These are phyloP conservation scores for Euwallacea similis DNA, from an alignment of 1,140 invertebrate species.

Conservation along the genomic window DNA sequence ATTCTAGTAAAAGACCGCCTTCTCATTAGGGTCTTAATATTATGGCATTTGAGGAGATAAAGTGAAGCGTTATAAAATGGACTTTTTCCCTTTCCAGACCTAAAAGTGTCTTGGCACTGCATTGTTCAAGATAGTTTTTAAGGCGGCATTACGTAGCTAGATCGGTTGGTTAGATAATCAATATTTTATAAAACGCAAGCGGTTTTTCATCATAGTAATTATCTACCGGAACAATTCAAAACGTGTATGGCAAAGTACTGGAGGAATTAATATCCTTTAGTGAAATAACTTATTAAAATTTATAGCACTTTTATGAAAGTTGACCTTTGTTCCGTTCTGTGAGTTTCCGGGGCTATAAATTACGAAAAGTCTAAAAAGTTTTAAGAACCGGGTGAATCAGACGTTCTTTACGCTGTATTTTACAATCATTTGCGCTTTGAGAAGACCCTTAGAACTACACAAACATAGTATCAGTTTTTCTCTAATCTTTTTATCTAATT, in stretches of 20 bases:
- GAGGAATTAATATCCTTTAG: slow-evolving; percentile 30
- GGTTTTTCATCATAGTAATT: no score
- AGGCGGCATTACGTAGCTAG: not conserved
- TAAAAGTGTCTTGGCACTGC: slow-evolving; percentile 2
- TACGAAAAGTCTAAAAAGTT: slow-evolving; percentile 34
- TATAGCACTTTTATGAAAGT: slow-evolving; percentile 34
- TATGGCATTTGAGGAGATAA: slow-evolving; percentile 21
- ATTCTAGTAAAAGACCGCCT: slow-evolving; percentile 18
- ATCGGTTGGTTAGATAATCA: not conserved
- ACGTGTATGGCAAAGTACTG: slow-evolving; percentile 2
- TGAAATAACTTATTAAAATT: slow-evolving; percentile 34
- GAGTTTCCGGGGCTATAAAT: slow-evolving; percentile 32
- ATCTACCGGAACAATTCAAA: not conserved
- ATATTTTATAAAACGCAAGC: no score
- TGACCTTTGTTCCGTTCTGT: slow-evolving; percentile 33
- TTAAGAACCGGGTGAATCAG: slow-evolving; percentile 33
- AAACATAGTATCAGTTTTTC: no score
- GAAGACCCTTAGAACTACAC: not conserved
- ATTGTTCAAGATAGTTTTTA: slow-evolving; percentile 5
- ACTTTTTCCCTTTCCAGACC: slow-evolving; percentile 8
- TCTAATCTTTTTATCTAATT: no score
- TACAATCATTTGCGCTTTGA: slow-evolving; percentile 24
- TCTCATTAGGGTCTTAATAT: slow-evolving; percentile 29
- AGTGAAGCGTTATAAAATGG: slow-evolving; percentile 13
- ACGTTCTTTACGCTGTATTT: slow-evolving; percentile 27